phyloP scores from a whole-genome alignment of 2,888 invertebrate species.

The Cinara cedri region DNA sequence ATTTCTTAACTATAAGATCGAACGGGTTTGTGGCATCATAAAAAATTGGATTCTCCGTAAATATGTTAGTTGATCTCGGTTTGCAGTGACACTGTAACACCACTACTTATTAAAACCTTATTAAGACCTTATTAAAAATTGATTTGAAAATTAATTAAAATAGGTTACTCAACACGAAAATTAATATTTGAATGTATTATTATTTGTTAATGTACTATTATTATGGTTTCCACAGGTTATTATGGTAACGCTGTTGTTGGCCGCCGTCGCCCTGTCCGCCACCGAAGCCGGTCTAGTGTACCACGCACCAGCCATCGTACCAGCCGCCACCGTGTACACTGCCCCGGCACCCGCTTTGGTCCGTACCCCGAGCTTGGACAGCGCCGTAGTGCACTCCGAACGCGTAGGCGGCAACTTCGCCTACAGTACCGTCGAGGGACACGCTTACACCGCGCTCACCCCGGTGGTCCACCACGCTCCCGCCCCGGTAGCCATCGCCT shows the following conservation, averaged over 20 bases:
- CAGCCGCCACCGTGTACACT: slow-evolving; percentile 52
- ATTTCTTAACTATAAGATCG: too few relatives aligned
- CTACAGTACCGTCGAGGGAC: slow-evolving; percentile 66
- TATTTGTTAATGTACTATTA: too few relatives aligned
- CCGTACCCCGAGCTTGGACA: slow-evolving; percentile 65
- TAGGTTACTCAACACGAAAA: neutral
- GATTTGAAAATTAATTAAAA: too few relatives aligned
- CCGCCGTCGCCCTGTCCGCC: slow-evolving; percentile 29
- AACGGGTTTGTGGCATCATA: too few relatives aligned
- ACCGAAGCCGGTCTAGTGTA: slow-evolving; percentile 38
- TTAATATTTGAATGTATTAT: neutral
- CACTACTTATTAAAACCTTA: too few relatives aligned
- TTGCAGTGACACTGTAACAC: too few relatives aligned
- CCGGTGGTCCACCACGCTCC: slow-evolving; percentile 63
- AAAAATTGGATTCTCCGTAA: too few relatives aligned
- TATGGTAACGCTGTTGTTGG: slow-evolving; percentile 42
- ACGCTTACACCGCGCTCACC: slow-evolving; percentile 65
- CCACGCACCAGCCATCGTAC: slow-evolving; percentile 51
- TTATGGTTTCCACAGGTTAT: neutral
- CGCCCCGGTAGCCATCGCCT: slow-evolving; percentile 63
- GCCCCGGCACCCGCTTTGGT: slow-evolving; percentile 60
- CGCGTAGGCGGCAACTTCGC: slow-evolving; percentile 67
- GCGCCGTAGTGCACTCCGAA: slow-evolving; percentile 66
- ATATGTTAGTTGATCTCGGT: too few relatives aligned
- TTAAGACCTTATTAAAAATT: too few relatives aligned